These are phyloP conservation scores for Serripes groenlandicus DNA, from an alignment of 2,888 invertebrate species.

Conservation along the genomic window DNA sequence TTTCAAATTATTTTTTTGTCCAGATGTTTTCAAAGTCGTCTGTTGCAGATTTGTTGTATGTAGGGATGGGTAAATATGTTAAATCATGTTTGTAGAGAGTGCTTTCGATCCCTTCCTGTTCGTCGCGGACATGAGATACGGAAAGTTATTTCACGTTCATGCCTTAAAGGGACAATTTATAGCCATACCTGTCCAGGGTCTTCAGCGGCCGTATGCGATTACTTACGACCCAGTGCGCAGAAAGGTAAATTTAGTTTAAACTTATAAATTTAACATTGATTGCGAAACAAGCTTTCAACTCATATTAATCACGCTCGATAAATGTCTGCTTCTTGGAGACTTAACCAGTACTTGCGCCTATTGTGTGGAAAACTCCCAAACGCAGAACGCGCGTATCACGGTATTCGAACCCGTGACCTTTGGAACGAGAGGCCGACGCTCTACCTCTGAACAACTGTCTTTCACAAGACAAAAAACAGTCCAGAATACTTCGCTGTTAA, in stretches of 20 bases:
- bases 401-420: too few relatives aligned
- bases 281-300: neutral
- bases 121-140: slow-evolving; percentile 46
- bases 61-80: neutral
- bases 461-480: too few relatives aligned
- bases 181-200: slow-evolving; percentile 49
- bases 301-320: neutral
- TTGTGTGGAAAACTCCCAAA: too few relatives aligned
- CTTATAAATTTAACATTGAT: neutral
- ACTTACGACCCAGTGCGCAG: slow-evolving; percentile 48
- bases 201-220: slow-evolving; percentile 53
- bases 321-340: neutral
- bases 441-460: too few relatives aligned
- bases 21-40: neutral
- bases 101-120: slow-evolving; percentile 37
- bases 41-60: neutral
- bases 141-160: slow-evolving; percentile 46
- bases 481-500: too few relatives aligned
- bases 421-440: too few relatives aligned
- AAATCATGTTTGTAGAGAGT: slow-evolving; percentile 35
- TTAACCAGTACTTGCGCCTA: neutral
- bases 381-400: too few relatives aligned
- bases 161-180: slow-evolving; percentile 28
- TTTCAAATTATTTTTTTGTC: neutral
- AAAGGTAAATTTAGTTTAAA: slow-evolving; percentile 29